Base-by-base conservation (phyloP, 2,113 vertebrate genomes). In the Athene cunicularia region DNA sequence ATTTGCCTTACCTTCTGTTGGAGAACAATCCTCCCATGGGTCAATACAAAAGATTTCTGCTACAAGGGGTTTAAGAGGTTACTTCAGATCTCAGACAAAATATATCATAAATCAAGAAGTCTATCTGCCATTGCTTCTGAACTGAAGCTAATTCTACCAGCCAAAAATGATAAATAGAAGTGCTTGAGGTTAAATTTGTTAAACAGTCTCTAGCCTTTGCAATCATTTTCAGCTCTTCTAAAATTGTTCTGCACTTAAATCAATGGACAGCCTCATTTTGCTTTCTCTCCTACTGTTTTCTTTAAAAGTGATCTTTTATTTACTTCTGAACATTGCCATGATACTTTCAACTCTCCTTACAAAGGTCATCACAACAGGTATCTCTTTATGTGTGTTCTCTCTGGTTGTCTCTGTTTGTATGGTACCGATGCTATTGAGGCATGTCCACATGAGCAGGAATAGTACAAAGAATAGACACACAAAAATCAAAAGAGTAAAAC, bases 61-160 rank as follows among this genome's bases (percentile, higher is more conserved):
- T 93, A 80, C 35, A 67, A 67, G 56, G 27, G 26, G 73, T 97
- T 93, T 80, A 86, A 77, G 90, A 90, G 53, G 73, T 39, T 90
- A 70, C 94, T 94, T 93, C 60, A 93, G 50, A 71, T 52, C 53
- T 95, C 92, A 80, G 60, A 21, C 55, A 86, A 97, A 94, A 68
- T 64, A 81, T 22, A 90, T 92, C 74, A 90, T 97, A 96, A 96
- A 95, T 97, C 83, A 97, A 95, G 85, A 95, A 88, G 64, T 68
- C 60, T 75, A 80, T 88, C 72, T 93, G 94, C 89, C 94, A 93
- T 74, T 91, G 32, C 55, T 96, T 89, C 71, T 80, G 80, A 94
- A 94, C 94, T 88, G 39, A 97, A 95, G 50, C 37, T 97, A 95
- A 96, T 95, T 97, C 88, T 83, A 92, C 30, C 56, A 95, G 84